Evolutionary conservation across 92 coral and sea anemone genomes (phyloP).

Genomic region (Anthopleura xanthogrammica): DNA sequence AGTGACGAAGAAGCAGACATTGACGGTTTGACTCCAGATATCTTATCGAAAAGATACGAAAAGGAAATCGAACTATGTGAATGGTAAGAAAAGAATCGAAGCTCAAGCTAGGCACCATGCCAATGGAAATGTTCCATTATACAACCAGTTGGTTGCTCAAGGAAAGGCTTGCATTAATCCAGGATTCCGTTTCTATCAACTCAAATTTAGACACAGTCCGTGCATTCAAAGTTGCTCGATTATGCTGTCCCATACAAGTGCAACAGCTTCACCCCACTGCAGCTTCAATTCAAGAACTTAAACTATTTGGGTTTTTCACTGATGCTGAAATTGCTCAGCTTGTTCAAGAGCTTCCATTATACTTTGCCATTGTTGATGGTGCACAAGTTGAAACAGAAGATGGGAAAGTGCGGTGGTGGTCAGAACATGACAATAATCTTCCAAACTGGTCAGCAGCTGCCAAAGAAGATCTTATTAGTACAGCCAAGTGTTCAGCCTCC

Average conservation of each 20-base stretch:
- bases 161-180: conserved; percentile 59
- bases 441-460: conserved; percentile 59
- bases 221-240: conserved; percentile 61
- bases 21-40: neutral
- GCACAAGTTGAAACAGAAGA: conserved; percentile 51
- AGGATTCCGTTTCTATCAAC: conserved; percentile 48
- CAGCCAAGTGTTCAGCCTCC: conserved; percentile 63
- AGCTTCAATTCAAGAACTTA: conserved; percentile 50
- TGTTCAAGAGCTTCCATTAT: conserved; percentile 54
- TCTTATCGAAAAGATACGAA: neutral
- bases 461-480: conserved; percentile 50
- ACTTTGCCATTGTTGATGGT: conserved; percentile 58
- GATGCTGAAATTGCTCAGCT: conserved; percentile 44
- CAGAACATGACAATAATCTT: conserved; percentile 34
- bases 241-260: conserved; percentile 56
- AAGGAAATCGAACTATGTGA: neutral
- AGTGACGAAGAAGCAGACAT: neutral
- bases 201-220: conserved; percentile 57
- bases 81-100: conserved; percentile 13
- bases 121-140: conserved; percentile 8
- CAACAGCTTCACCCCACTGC: conserved; percentile 49
- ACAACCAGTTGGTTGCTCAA: conserved; percentile 40
- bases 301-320: conserved; percentile 37
- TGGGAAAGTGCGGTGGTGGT: conserved; percentile 56
- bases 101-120: conserved; percentile 62